phyloP scores from a whole-genome alignment of 2,797 vertebrate species.

The Falco concolor region DNA sequence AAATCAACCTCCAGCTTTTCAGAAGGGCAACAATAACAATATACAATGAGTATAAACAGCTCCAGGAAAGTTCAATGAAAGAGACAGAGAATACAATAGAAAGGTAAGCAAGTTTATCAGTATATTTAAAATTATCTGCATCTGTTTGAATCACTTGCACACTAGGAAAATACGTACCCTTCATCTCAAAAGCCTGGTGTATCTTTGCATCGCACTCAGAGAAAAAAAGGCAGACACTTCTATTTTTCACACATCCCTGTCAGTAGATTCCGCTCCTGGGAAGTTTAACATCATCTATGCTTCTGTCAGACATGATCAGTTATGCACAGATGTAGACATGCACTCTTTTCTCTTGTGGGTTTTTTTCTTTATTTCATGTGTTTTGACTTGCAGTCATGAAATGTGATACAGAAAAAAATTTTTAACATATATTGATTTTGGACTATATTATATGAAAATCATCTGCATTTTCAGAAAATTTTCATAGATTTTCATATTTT shows the following conservation, averaged over 20 bases:
- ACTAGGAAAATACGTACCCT: not conserved
- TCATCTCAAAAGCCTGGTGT: not conserved
- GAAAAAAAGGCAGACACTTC: not conserved
- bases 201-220: not conserved
- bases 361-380: not conserved
- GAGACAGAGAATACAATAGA: not conserved
- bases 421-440: not conserved
- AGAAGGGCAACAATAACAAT: not conserved
- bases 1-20: not conserved
- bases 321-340: not conserved
- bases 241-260: constrained; percentile 2
- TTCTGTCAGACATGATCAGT: constrained; percentile 1
- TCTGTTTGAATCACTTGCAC: not conserved
- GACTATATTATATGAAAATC: not conserved
- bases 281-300: not conserved
- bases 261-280: not conserved
- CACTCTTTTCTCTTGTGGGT: not conserved
- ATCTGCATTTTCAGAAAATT: not conserved
- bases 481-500: not conserved
- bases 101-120: not conserved
- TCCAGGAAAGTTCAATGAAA: not conserved
- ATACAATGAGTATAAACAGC: not conserved
- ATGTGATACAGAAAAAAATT: not conserved
- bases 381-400: not conserved
- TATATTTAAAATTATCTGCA: not conserved